Evolutionary conservation across 2,888 invertebrate species (phyloP).

Genomic region (Auanema sp.): DNA sequence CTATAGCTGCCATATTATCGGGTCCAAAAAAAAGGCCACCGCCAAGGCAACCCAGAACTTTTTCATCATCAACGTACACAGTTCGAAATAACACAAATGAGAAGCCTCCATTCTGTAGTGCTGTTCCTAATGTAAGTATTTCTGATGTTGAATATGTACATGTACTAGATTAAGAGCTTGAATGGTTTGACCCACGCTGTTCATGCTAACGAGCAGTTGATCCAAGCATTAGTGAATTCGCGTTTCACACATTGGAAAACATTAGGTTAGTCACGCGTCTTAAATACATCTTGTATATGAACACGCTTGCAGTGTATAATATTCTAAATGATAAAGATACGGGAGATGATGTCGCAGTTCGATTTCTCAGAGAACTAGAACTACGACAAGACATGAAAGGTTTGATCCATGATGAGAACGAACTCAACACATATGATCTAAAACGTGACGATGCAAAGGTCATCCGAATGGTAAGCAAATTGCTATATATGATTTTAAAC

Average conservation of each 20-base stretch:
- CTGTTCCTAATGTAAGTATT: background rate
- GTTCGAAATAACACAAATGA: background rate
- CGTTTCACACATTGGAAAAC: slow-evolving; percentile 1
- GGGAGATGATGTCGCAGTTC: slow-evolving; percentile 2
- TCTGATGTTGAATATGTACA: background rate
- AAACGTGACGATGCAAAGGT: too few relatives aligned
- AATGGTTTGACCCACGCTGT: background rate
- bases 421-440: too few relatives aligned
- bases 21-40: too few relatives aligned
- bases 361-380: background rate
- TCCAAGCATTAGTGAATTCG: background rate
- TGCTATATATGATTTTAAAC: too few relatives aligned
- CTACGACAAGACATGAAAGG: background rate
- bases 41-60: too few relatives aligned
- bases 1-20: too few relatives aligned
- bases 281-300: too few relatives aligned
- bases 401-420: too few relatives aligned
- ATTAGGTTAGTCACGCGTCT: slow-evolving; percentile 8
- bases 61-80: too few relatives aligned
- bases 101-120: background rate
- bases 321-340: background rate
- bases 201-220: slow-evolving; percentile 1
- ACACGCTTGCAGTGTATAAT: background rate
- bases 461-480: too few relatives aligned
- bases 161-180: background rate